Base-by-base conservation (phyloP, 2,888 invertebrate genomes). In the Drosophila nigricruria region DNA sequence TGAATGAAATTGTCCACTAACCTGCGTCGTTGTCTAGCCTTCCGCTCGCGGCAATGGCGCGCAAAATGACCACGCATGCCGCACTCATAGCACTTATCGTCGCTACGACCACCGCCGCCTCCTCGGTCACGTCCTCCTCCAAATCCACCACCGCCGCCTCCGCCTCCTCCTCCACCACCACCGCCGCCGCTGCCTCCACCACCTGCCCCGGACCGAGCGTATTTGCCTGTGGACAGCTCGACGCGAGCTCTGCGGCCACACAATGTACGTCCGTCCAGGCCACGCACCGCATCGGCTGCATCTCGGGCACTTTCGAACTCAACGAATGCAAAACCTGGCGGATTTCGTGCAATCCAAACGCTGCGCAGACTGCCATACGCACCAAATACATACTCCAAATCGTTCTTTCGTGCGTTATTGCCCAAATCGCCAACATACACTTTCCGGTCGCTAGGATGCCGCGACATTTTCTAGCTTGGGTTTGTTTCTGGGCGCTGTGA, bases 371-470 rank as follows among this genome's bases (percentile, higher is more conserved):
- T 96, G 14, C 98, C 98, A 91, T 98, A 98, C 89, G 97, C 96
- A 69, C 96, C 96, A 93, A 98, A 99, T 18, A 97, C 97, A 92
- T 97, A 97, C 93, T 98, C 98, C 64, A 98, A 94, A 93, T 98
- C 98, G 89, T 97, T 97, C 93, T 98, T 98, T 70, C 97, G 97
- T 36, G 98, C 98, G 89, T 95, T 96, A 90, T 96, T 96, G 52
- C 98, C 98, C 91, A 99, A 94, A 94, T 98, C 98, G 60, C 98
- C 99, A 27, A 99, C 98, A 93, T 98, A 99, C 52, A 98, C 97
- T 93, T 98, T 98, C 91, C 98, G 97, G 93, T 98, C 98, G 63
- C 95, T 95, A 79, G 96, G 96, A 82, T 87, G 88, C 66, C 87
- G 89, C 81, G 88, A 89, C 87, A 87, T 87, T 80, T 77, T 83